phyloP scores from a whole-genome alignment of 2,888 invertebrate genomes.

The Calliphora vomitoria region DNA sequence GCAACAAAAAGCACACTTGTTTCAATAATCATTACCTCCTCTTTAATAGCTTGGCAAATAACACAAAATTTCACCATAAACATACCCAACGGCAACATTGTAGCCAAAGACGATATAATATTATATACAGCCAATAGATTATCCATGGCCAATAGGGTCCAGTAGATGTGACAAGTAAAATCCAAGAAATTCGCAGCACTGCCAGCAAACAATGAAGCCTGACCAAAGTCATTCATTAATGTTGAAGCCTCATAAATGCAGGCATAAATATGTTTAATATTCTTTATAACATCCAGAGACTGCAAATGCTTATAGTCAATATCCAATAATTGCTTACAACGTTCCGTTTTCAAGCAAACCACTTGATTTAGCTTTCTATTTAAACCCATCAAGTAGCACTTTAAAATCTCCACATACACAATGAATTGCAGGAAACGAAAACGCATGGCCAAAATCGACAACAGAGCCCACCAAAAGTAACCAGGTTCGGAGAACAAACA shows the following conservation, averaged over 20 bases:
- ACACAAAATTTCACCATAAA: constrained; percentile 64
- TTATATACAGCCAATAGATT: constrained; percentile 28
- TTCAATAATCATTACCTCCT: constrained; percentile 62
- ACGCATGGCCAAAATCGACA: constrained; percentile 69
- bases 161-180: constrained; percentile 75
- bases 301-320: constrained; percentile 63
- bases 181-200: constrained; percentile 73
- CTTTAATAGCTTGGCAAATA: constrained; percentile 66
- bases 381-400: constrained; percentile 37
- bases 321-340: constrained; percentile 62
- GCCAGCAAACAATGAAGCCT: constrained; percentile 73
- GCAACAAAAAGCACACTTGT: too few species aligned
- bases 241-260: constrained; percentile 64
- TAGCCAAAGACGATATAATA: constrained; percentile 48
- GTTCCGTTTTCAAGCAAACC: constrained; percentile 63
- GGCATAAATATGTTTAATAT: constrained; percentile 69
- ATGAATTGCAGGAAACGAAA: constrained; percentile 67
- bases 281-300: constrained; percentile 59
- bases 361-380: constrained; percentile 72
- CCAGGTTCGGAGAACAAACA: background rate
- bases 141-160: constrained; percentile 73
- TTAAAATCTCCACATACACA: constrained; percentile 63
- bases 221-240: constrained; percentile 73
- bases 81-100: constrained; percentile 60
- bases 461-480: constrained; percentile 54